Evolutionary conservation across 2,113 vertebrate genomes (phyloP), one percentile per base, ranked within the genome.

Genomic region (Nerophis ophidion): DNA sequence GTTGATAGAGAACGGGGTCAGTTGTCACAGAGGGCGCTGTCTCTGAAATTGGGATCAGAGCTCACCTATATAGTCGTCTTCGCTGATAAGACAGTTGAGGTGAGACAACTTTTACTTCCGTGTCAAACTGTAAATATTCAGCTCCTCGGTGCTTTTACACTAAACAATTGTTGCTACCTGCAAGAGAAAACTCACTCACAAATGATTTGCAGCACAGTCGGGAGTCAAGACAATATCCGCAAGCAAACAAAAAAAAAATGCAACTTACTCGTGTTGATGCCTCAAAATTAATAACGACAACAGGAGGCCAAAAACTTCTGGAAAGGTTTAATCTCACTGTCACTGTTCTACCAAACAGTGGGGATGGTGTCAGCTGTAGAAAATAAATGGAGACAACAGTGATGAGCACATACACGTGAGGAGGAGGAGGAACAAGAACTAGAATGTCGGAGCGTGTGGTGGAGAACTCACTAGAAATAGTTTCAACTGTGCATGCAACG

Each of bases 281-380:
- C 12, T 12, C 16, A 42, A 38, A 19, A 12, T 38, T 16, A 55
- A 33, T 7, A 80, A 79, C 40, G 0, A 77, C 58, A 57, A 75
- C 61, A 76, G 16, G 4, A 77, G 61, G 19, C 70, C 65, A 69
- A 61, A 75, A 83, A 71, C 60, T 75, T 80, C 77, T 81, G 83
- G 57, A 83, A 85, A 85, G 72, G 66, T 85, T 85, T 83, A 85
- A 83, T 85, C 70, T 85, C 79, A 83, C 68, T 55, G 74, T 63
- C 72, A 83, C 79, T 81, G 76, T 75, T 83, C 74, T 76, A 80
- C 79, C 80, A 80, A 78, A 84, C 78, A 78, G 72, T 75, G 62
- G 71, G 63, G 66, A 72, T 53, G 62, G 79, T 68, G 76, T 63
- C 80, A 74, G 67, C 79, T 65, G 77, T 71, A 79, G 65, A 76